Conservation (phyloP, 2,797 vertebrate species). For the Australoheros facetus region DNA sequence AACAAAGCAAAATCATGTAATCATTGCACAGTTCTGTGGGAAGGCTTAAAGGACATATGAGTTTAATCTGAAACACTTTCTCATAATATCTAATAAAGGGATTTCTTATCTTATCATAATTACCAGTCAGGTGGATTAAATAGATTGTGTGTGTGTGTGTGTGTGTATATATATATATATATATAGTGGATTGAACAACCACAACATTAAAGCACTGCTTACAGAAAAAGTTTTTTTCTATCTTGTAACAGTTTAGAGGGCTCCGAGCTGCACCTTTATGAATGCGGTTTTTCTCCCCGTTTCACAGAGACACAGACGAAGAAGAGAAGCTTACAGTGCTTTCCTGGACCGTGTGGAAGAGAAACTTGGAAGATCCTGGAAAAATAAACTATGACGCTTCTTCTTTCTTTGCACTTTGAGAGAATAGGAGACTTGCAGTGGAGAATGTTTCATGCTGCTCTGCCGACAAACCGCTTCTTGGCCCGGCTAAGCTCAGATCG, state of each 20-base stretch:
- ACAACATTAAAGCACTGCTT: not conserved
- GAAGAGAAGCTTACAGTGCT: conserved; percentile 51
- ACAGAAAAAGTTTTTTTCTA: not conserved
- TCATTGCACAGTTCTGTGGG: not conserved
- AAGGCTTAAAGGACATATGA: not conserved
- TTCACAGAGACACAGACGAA: conserved; percentile 68
- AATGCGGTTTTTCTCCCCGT: conserved; percentile 5
- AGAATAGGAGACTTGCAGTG: too few species aligned
- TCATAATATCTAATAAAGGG: too few species aligned
- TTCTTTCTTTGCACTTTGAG: too few species aligned
- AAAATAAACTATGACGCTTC: conserved; percentile 20
- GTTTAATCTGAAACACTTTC: too few species aligned
- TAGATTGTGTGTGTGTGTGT: too few species aligned
- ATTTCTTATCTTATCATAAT: too few species aligned
- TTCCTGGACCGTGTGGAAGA: conserved; percentile 78
- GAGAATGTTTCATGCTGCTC: too few species aligned
- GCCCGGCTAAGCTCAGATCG: too few species aligned
- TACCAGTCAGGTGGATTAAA: too few species aligned
- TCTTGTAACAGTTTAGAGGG: not conserved
- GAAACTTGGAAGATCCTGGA: conserved; percentile 72
- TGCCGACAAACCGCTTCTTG: too few species aligned
- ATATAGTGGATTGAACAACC: not conserved
- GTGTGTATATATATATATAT: too few species aligned
- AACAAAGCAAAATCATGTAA: not conserved
- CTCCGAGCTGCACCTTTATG: not conserved